phyloP scores from a whole-genome alignment of 1,140 invertebrate genomes.

The Solen grandis region DNA sequence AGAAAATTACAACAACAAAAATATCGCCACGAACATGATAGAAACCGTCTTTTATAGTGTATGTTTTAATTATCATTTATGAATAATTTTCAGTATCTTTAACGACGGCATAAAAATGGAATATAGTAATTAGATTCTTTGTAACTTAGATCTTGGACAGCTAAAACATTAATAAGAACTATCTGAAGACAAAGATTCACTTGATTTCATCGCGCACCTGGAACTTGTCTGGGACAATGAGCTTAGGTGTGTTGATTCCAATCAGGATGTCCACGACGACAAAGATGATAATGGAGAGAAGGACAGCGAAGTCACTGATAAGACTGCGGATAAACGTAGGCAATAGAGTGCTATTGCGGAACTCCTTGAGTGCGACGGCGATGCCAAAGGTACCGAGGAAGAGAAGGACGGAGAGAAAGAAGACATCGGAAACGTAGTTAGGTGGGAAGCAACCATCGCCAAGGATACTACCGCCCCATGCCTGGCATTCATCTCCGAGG shows the following conservation, averaged over 20 bases:
- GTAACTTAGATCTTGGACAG: too few relatives aligned
- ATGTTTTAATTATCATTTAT: too few relatives aligned
- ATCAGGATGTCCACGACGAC: conserved; percentile 90
- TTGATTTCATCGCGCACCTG: too few relatives aligned
- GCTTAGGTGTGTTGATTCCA: conserved; percentile 95
- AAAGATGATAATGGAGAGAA: conserved; percentile 97
- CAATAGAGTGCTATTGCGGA: conserved; percentile 97
- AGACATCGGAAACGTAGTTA: conserved; percentile 86
- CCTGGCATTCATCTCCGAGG: conserved; percentile 34
- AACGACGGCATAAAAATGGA: too few relatives aligned
- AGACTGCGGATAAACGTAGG: conserved; percentile 90
- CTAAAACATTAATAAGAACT: too few relatives aligned
- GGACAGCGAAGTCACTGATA: conserved; percentile 98
- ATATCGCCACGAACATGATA: too few relatives aligned
- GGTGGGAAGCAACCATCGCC: conserved; percentile 86
- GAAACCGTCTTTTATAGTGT: too few relatives aligned
- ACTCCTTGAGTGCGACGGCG: conserved; percentile 92
- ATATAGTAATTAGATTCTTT: too few relatives aligned
- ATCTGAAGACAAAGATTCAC: too few relatives aligned
- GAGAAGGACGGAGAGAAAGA: conserved; percentile 96
- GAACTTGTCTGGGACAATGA: conserved; percentile 88
- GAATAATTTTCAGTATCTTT: too few relatives aligned
- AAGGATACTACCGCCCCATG: conserved; percentile 88
- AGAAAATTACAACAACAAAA: too few relatives aligned
- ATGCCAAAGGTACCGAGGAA: conserved; percentile 96